Percentiles rank a stretch among this genome's conserved stretches.
phyloP scores from a whole-genome alignment of 1,140 invertebrate species.

The Lepidurus couesii region DNA sequence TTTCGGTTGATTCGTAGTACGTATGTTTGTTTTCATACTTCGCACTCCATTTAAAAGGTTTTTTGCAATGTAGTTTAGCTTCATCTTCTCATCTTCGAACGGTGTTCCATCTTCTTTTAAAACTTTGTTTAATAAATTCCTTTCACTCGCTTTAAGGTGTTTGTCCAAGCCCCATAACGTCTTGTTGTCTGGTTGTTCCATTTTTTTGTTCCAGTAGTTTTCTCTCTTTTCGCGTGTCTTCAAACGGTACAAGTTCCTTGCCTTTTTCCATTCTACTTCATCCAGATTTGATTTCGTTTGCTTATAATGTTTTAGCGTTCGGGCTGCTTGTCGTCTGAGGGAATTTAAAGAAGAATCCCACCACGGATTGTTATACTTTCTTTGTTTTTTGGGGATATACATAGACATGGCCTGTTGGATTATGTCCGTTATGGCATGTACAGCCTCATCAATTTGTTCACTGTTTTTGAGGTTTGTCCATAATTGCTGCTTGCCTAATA shows the following conservation, averaged over 20 bases:
- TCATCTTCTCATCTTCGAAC: background rate
- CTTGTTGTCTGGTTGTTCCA: background rate
- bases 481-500: background rate
- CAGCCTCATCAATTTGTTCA: background rate
- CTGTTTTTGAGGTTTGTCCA: background rate
- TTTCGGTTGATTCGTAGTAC: background rate
- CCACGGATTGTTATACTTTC: background rate
- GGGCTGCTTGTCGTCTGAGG: background rate
- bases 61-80: slow-evolving; percentile 11
- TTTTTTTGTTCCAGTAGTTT: slow-evolving; percentile 25
- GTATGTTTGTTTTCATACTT: background rate
- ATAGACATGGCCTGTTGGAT: background rate
- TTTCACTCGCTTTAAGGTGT: background rate
- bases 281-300: background rate
- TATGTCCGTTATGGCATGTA: background rate
- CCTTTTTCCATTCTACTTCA: background rate
- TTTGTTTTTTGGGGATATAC: slow-evolving; percentile 25
- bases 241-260: background rate
- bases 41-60: slow-evolving; percentile 14
- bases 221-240: slow-evolving; percentile 18
- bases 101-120: slow-evolving; percentile 6
- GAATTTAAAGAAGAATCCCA: background rate
- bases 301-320: background rate
- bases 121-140: background rate
- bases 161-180: background rate